phyloP scores from a whole-genome alignment of 2,797 vertebrate genomes.

The Tenualosa thibaudeaui region DNA sequence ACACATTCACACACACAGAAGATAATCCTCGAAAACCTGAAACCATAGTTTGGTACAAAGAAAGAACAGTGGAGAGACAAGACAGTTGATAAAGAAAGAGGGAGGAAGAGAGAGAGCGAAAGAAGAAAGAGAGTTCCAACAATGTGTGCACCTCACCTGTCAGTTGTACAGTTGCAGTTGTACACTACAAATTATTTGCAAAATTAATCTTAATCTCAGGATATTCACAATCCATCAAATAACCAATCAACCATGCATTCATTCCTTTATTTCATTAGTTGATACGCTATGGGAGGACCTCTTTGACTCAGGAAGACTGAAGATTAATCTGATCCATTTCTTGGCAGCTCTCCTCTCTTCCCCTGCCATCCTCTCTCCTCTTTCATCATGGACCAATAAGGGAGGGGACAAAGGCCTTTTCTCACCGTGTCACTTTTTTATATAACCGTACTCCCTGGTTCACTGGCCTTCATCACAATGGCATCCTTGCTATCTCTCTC shows the following conservation, averaged over 20 bases:
- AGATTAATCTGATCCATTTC: constrained; percentile 18
- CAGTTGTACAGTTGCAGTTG: no score
- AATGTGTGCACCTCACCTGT: no score
- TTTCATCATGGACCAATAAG: constrained; percentile 4
- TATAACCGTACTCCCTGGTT: neutral
- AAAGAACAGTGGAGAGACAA: neutral
- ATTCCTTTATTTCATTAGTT: neutral
- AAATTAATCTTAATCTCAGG: neutral
- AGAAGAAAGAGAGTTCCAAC: no score
- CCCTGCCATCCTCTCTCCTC: neutral
- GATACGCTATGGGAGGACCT: neutral
- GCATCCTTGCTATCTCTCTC: neutral
- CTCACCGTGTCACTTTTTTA: neutral
- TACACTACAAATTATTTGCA: no score
- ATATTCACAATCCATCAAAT: neutral
- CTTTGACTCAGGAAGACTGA: neutral
- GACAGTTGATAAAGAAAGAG: neutral
- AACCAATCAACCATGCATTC: neutral
- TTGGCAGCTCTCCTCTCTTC: neutral
- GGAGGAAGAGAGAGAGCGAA: no score
- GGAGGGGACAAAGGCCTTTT: neutral
- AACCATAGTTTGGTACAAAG: neutral
- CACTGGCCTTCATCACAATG: constrained; percentile 1
- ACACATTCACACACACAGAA: constrained; percentile 1
- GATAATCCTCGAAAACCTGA: neutral